Conservation (phyloP, 2,113 vertebrate species). For the Pituophis catenifer region DNA sequence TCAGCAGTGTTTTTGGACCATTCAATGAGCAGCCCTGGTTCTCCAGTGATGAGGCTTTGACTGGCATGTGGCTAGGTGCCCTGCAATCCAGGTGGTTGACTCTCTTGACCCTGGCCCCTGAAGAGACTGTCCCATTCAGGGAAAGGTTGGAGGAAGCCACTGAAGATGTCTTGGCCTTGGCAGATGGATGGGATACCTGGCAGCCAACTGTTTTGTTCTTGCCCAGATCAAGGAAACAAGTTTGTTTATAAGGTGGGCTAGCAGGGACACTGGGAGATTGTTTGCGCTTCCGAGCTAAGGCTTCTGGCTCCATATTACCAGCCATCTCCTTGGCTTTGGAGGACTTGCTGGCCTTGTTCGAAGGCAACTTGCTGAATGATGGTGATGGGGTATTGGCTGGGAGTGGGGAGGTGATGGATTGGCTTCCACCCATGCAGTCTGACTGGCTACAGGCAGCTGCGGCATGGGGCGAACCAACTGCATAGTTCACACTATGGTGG, state of each 20-base stretch:
- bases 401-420: slow-evolving; percentile 67
- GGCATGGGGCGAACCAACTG: slow-evolving; percentile 65
- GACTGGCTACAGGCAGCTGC: slow-evolving; percentile 73
- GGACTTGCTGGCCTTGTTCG: slow-evolving; percentile 79
- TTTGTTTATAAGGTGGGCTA: slow-evolving; percentile 80
- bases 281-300: slow-evolving; percentile 77
- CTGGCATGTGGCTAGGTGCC: slow-evolving; percentile 50
- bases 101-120: slow-evolving; percentile 65
- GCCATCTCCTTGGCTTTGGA: slow-evolving; percentile 72
- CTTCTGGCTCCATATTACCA: slow-evolving; percentile 41
- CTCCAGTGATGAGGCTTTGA: slow-evolving; percentile 66
- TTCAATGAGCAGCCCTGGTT: slow-evolving; percentile 62
- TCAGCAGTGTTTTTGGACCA: slow-evolving; percentile 57
- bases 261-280: slow-evolving; percentile 65
- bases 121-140: slow-evolving; percentile 79
- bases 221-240: slow-evolving; percentile 71
- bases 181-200: slow-evolving; percentile 56
- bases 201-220: slow-evolving; percentile 69
- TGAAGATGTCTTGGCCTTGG: slow-evolving; percentile 64
- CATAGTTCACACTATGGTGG: slow-evolving; percentile 64
- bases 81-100: slow-evolving; percentile 57
- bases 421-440: slow-evolving; percentile 64
- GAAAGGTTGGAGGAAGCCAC: slow-evolving; percentile 76
- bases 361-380: slow-evolving; percentile 68
- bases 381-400: slow-evolving; percentile 70